Evolutionary conservation across 2,888 invertebrate species (phyloP), one percentile per base, ranked within the genome.

Genomic region (Ormyrus labotus): DNA sequence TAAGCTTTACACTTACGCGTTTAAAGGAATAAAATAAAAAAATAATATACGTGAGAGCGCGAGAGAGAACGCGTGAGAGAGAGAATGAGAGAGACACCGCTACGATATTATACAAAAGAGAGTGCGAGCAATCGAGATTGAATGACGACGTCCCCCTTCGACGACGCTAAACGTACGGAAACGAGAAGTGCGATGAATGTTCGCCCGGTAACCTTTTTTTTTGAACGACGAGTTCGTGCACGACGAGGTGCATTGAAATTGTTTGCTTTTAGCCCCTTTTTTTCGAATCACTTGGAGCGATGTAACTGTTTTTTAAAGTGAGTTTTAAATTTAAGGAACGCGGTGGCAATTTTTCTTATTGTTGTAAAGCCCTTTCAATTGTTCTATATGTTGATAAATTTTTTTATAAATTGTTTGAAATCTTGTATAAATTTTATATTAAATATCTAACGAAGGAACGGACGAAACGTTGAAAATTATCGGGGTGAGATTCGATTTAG

Each of bases 1-100:
- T 80, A 78, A 82, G 82, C 82, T 82, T 82, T 77, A 82, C 78
- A 82, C 81, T 78, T 82, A 74, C 80, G 80, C 80, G 78, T 82
- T 80, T 74, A 73, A 80, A 82, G 55, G 60, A 74, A 71, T 48
- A 73, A 72, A 73, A 63, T 67, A 75, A 74, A 74, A 74, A 70
- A 63, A 77, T 77, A 73, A 65, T 76, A 74, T 58, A 58, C 47
- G 9, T 45, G 55, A 77, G 45, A 45, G 68, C 51, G 75, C 63
- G 73, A 69, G 51, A 51, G 74, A 64, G 63, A 48, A 61, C 34
- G 48, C 11, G 69, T 13, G 53, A 57, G 55, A 72, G 63, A 34
- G 71, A 78, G 60, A 74, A 65, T 55, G 50, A 60, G 19, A 34
- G 63, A 81, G 58, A 77, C 65, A 57, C 45, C 47, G 64, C 11